phyloP scores from a whole-genome alignment of 2,888 invertebrate genomes.

The Mythimna loreyi region DNA sequence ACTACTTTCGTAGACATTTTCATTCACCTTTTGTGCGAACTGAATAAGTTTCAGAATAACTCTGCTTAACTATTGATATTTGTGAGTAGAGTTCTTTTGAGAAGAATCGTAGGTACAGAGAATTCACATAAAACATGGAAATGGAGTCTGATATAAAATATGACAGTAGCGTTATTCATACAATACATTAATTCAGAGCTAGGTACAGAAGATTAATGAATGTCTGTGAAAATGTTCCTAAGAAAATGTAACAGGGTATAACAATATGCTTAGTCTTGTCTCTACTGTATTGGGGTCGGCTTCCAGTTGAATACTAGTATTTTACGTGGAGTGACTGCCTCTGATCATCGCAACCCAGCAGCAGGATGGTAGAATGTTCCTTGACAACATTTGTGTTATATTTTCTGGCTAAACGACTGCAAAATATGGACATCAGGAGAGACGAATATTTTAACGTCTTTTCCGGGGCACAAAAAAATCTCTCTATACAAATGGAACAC shows the following conservation, averaged over 20 bases:
- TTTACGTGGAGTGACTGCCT: too few relatives aligned
- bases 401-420: too few relatives aligned
- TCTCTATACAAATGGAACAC: too few relatives aligned
- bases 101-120: slow-evolving; percentile 4
- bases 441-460: too few relatives aligned
- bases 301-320: too few relatives aligned
- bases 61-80: slow-evolving; percentile 37
- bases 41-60: slow-evolving; percentile 25
- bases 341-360: too few relatives aligned
- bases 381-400: too few relatives aligned
- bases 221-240: background rate
- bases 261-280: background rate
- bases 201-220: slow-evolving; percentile 49
- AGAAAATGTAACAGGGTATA: slow-evolving; percentile 2
- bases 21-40: slow-evolving; percentile 26
- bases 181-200: slow-evolving; percentile 40
- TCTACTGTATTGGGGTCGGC: too few relatives aligned
- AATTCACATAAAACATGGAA: slow-evolving; percentile 28
- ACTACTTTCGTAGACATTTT: slow-evolving; percentile 22
- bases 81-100: slow-evolving; percentile 11
- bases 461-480: too few relatives aligned
- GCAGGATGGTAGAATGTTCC: too few relatives aligned
- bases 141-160: slow-evolving; percentile 30
- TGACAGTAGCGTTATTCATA: slow-evolving; percentile 1
- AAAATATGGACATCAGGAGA: too few relatives aligned